Evolutionary conservation across 2,113 vertebrate species (phyloP).

Genomic region (Pseudorhombus dupliciocellatus): DNA sequence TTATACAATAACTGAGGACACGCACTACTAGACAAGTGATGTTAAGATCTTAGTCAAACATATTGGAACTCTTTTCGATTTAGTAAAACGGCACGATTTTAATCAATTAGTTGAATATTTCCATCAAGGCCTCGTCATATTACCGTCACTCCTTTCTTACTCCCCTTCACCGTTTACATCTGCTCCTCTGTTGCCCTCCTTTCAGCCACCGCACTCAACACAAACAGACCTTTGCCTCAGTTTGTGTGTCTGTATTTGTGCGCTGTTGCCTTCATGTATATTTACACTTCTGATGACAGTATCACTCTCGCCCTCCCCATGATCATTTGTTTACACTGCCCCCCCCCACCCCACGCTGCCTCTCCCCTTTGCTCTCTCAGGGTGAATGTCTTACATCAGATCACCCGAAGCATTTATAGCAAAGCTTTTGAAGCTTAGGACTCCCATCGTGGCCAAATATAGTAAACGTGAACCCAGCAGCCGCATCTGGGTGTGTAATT

Average conservation of each 20-base stretch:
- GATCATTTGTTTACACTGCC: conserved; percentile 59
- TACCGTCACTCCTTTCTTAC: no score
- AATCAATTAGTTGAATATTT: no score
- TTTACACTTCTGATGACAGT: conserved; percentile 14
- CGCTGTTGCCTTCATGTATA: not conserved
- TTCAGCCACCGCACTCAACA: conserved; percentile 3
- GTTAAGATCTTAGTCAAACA: no score
- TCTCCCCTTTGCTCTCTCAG: conserved; percentile 40
- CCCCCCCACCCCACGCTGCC: conserved; percentile 2
- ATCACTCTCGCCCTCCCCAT: conserved; percentile 24
- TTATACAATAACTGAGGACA: no score
- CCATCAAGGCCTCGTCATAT: no score
- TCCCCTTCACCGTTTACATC: not conserved
- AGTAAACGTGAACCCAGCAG: conserved; percentile 71
- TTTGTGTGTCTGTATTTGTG: not conserved
- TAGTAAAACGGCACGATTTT: no score
- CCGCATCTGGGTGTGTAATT: conserved; percentile 42
- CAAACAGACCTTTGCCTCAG: conserved; percentile 43
- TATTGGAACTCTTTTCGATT: no score
- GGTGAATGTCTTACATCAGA: conserved; percentile 68
- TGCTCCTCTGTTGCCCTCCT: not conserved
- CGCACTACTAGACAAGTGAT: no score
- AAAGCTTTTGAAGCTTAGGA: conserved; percentile 73
- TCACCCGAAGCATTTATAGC: conserved; percentile 73
- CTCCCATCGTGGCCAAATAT: conserved; percentile 76